Conservation (phyloP, 2,888 invertebrate species). For the Ormyrus labotus region DNA sequence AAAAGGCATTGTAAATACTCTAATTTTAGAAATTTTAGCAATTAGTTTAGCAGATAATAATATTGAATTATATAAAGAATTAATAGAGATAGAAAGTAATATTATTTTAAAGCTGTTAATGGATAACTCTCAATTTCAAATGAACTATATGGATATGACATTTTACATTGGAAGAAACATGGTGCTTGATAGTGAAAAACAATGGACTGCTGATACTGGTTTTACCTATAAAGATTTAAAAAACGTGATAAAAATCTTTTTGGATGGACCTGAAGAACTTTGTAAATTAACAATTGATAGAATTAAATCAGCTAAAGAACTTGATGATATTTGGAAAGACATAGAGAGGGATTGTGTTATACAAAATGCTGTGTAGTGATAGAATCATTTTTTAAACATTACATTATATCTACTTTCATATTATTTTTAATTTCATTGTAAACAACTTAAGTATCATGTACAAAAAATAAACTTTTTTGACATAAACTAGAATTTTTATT, state of each 20-base stretch:
- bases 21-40: constrained; percentile 64
- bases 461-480: constrained; percentile 36
- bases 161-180: constrained; percentile 76
- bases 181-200: constrained; percentile 64
- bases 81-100: constrained; percentile 68
- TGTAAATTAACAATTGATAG: constrained; percentile 75
- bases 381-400: constrained; percentile 42
- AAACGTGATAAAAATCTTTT: constrained; percentile 75
- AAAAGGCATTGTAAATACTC: constrained; percentile 58
- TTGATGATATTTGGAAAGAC: constrained; percentile 67
- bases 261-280: constrained; percentile 71
- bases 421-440: constrained; percentile 38
- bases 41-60: constrained; percentile 62
- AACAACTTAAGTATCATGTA: constrained; percentile 29
- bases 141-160: constrained; percentile 75
- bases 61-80: constrained; percentile 64
- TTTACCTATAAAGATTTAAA: constrained; percentile 78
- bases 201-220: constrained; percentile 75
- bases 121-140: constrained; percentile 71
- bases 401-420: constrained; percentile 16
- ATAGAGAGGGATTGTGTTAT: constrained; percentile 67
- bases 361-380: constrained; percentile 55
- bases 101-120: constrained; percentile 69
- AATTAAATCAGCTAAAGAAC: constrained; percentile 75
- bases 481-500: constrained; percentile 9